Base-by-base conservation (phyloP, 2,888 invertebrate genomes). In the Julus scandinavius region DNA sequence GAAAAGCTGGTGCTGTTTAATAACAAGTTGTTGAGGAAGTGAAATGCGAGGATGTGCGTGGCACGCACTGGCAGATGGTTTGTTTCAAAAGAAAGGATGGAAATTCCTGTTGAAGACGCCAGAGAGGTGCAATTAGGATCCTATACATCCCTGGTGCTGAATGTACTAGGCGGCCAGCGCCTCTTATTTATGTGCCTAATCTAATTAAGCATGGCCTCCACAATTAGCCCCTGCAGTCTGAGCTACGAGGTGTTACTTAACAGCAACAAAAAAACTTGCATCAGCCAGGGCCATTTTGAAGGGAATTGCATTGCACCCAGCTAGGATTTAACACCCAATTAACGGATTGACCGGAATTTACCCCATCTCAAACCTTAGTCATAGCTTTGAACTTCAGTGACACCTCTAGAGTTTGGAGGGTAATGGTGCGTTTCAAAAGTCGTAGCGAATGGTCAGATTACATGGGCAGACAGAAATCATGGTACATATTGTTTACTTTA, bases 21-120 rank as follows among this genome's bases (percentile, higher is more conserved):
- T 80, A 80, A 80, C 38, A 80, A 80, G 80, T 80, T 80, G 38
- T 38, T 80, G 80, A 80, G 38, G 80, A 80, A 38, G 80, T 80
- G 80, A 38, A 80, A 80, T 38, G 6, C 9, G 17, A 9, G 72
- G 45, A 45, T 54, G 15, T 54, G 54, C 54, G 13, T 15, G 13
- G 54, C n/a, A n/a, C 63, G 29, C 29, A 38, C 38, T 38, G 5
- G 11, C 80, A 80, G 80, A 29, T 80, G 80, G 38, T 80, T 80
- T 80, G 11, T 13, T 80, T 80, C 80, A 38, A 72, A 45, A 11
- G 20, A 72, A 5, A 72, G 63, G 7, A 72, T 80, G 13, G 80
- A 80, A 80, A 38, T 80, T 80, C 72, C 72, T 29, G 29, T 29
- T 29, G 29, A 29, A 6, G 72, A 20, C 72, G 29, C 72, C 72